Evolutionary conservation across 2,888 invertebrate genomes (phyloP).

Genomic region (Caenorhabditis drosophilae): DNA sequence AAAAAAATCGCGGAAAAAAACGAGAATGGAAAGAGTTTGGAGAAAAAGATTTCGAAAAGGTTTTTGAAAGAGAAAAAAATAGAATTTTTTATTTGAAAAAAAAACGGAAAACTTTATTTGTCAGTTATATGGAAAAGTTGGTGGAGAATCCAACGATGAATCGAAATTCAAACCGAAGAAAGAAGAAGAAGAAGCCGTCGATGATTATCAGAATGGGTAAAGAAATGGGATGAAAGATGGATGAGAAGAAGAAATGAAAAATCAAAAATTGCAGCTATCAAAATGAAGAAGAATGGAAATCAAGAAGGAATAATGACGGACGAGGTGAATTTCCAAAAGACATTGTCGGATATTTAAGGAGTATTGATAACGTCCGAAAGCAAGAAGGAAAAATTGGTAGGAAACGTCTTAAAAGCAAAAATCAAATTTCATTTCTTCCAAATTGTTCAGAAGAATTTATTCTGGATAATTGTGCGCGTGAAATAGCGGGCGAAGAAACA

Average conservation of each 20-base stretch:
- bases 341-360: slow-evolving; percentile 43
- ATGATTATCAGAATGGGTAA: slow-evolving; percentile 1
- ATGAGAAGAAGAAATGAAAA: too few relatives aligned
- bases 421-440: not conserved
- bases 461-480: slow-evolving; percentile 42
- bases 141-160: slow-evolving; percentile 8
- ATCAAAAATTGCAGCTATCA: too few relatives aligned
- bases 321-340: slow-evolving; percentile 47
- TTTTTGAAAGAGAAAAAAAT: slow-evolving; percentile 1
- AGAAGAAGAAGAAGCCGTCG: slow-evolving; percentile 2
- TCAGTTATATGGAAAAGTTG: slow-evolving; percentile 39
- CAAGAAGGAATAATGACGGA: slow-evolving; percentile 15
- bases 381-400: slow-evolving; percentile 35
- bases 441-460: slow-evolving; percentile 28
- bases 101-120: slow-evolving; percentile 1
- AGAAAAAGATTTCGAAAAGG: slow-evolving; percentile 24
- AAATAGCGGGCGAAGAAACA: slow-evolving; percentile 44
- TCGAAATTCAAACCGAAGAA: not conserved
- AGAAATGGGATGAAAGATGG: too few relatives aligned
- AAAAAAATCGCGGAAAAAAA: not conserved
- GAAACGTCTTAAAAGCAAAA: too few relatives aligned
- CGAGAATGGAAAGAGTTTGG: slow-evolving; percentile 13
- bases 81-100: not conserved
- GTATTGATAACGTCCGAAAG: slow-evolving; percentile 35
- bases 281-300: not conserved